Conservation (phyloP, 2,888 invertebrate genomes). For the Corythucha ciliata region DNA sequence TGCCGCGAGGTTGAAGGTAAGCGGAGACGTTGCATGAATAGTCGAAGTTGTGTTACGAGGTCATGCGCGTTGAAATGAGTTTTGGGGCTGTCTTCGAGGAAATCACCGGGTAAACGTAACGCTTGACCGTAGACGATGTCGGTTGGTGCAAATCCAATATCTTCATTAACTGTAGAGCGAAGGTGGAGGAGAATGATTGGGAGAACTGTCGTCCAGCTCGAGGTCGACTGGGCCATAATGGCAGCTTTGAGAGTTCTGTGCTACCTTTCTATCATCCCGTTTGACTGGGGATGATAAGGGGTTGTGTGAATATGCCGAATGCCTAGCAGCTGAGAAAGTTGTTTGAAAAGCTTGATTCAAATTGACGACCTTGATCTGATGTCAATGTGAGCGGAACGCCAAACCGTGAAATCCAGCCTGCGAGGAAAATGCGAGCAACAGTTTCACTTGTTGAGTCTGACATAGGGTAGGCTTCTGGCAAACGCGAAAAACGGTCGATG, state of each 20-base stretch:
- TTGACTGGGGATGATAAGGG: constrained; percentile 20
- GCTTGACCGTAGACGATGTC: constrained; percentile 17
- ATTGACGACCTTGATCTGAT: constrained; percentile 41
- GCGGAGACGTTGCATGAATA: too few species aligned
- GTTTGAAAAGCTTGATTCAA: constrained; percentile 38
- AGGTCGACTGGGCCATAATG: constrained; percentile 1
- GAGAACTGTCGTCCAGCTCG: constrained; percentile 11
- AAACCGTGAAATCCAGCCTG: constrained; percentile 41
- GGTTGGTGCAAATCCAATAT: constrained; percentile 2
- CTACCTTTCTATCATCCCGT: constrained; percentile 20
- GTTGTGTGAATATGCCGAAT: constrained; percentile 10
- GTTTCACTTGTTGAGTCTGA: constrained; percentile 40
- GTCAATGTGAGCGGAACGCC: constrained; percentile 40
- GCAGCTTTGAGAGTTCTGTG: constrained; percentile 24
- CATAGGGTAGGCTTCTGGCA: constrained; percentile 41
- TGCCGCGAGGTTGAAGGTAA: too few species aligned
- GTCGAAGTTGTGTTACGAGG: too few species aligned
- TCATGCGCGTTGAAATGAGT: too few species aligned
- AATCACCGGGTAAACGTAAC: too few species aligned
- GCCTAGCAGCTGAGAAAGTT: constrained; percentile 7
- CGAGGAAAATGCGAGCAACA: constrained; percentile 39
- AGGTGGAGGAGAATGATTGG: constrained; percentile 20
- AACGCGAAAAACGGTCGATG: constrained; percentile 39
- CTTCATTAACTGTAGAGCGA: constrained; percentile 20
- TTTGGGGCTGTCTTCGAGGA: too few species aligned